Evolutionary conservation across 2,113 vertebrate species (phyloP), one percentile per base, ranked within the genome.

Genomic region (Motacilla tschutschensis): DNA sequence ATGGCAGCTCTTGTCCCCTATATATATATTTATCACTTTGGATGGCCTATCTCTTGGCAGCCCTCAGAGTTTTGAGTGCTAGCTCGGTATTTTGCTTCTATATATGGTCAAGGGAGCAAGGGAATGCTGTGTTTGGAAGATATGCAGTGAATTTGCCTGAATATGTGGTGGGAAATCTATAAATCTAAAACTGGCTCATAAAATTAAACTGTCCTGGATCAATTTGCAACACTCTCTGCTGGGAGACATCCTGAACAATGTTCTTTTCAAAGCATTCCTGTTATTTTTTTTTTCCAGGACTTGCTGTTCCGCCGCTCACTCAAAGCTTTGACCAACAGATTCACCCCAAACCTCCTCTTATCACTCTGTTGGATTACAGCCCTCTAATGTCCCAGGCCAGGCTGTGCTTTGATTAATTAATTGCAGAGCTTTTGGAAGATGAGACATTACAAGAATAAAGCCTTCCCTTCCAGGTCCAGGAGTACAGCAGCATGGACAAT

Each of bases 31-130:
- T 82, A 88, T 93, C 89, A 16, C 64, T 89, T 58, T 58, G 83
- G 70, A 91, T 77, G 24, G 74, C 81, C 92, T 95, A 92, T 85
- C 87, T 95, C 62, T 75, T 91, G 94, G 94, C 95, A 85, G 84
- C 14, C 15, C 47, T 10, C 7, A 0, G 46, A 9, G 48, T 38
- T 70, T 36, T 8, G n/a, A 63, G 81, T 48, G 90, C 94, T 87
- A 77, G 3, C 74, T 89, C 73, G 88, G 79, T 78, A 8, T 72
- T 92, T 80, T 62, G 41, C 76, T 71, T 92, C 95, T 94, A 94
- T 95, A 95, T 91, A 95, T 88, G 94, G 95, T 72, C 85, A 95
- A 38, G 76, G 80, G 71, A 92, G 79, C 20, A 38, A 74, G 38
- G 31, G 79, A 92, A 91, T 5, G 8, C n/a, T 76, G 71, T 9